Evolutionary conservation across 2,797 vertebrate species (phyloP).

Genomic region (Rhinella marina): DNA sequence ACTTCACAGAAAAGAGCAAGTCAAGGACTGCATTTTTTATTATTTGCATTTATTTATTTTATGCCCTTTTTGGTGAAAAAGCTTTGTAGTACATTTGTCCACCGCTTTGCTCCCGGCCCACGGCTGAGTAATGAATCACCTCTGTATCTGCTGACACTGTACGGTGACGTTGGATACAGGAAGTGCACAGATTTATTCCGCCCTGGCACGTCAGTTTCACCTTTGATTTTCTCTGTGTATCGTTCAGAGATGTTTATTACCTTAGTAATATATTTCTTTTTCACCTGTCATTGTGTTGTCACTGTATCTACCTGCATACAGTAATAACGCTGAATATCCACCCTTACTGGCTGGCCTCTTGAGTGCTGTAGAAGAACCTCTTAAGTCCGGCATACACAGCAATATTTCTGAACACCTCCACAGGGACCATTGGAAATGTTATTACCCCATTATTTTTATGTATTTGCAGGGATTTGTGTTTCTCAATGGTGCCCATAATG

Average conservation of each 20-base stretch:
- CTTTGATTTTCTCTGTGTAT: not conserved
- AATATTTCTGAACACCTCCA: not conserved
- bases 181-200: not conserved
- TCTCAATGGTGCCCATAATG: not conserved
- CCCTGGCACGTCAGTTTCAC: constrained; percentile 9
- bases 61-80: not conserved
- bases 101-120: not conserved
- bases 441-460: not conserved
- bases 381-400: not conserved
- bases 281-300: not conserved
- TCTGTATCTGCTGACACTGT: not conserved
- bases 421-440: not conserved
- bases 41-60: too few relatives aligned
- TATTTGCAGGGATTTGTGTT: constrained; percentile 8
- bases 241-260: not conserved
- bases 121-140: not conserved
- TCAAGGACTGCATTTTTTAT: not conserved
- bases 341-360: not conserved
- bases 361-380: not conserved
- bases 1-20: not conserved
- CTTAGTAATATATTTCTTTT: not conserved
- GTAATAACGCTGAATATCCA: not conserved
- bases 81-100: not conserved
- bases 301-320: not conserved
- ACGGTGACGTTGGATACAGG: not conserved